These are phyloP conservation scores for Scomber colias DNA, from an alignment of 2,113 vertebrate genomes.

Conservation along the genomic window DNA sequence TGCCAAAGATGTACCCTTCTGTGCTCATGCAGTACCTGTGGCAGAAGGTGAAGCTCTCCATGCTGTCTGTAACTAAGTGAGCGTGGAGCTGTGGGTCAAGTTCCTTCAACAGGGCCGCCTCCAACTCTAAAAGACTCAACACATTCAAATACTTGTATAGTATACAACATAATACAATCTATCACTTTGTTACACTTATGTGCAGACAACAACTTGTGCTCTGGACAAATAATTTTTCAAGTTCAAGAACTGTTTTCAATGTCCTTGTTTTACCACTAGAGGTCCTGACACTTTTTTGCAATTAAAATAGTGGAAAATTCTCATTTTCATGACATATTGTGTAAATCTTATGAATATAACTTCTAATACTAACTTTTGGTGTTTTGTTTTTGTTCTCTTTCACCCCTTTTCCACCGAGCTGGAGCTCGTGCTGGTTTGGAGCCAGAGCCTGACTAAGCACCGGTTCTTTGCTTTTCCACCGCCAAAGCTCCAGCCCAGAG, in stretches of 20 bases:
- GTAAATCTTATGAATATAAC: background rate
- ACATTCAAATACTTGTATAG: background rate
- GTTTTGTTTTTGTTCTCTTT: no score
- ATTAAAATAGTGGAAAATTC: background rate
- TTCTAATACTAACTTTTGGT: background rate
- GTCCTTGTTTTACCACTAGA: slow-evolving; percentile 34
- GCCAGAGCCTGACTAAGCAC: no score
- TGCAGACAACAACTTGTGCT: no score
- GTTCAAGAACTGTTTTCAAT: background rate
- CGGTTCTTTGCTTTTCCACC: no score
- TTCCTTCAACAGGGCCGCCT: slow-evolving; percentile 84
- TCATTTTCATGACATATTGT: background rate
- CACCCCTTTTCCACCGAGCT: no score
- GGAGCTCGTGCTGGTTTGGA: no score
- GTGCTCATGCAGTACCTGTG: slow-evolving; percentile 78
- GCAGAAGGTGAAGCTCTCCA: slow-evolving; percentile 86
- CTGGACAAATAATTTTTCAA: no score
- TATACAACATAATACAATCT: no score
- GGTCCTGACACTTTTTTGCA: background rate
- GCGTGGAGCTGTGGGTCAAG: slow-evolving; percentile 83
- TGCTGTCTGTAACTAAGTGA: slow-evolving; percentile 82
- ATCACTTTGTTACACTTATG: no score
- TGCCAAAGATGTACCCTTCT: background rate
- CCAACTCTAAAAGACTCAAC: slow-evolving; percentile 77
- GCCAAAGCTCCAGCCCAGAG: no score